Evolutionary conservation across 2,888 invertebrate species (phyloP), one percentile per base, ranked within the genome.

Genomic region (Microctonus hyperodae): DNA sequence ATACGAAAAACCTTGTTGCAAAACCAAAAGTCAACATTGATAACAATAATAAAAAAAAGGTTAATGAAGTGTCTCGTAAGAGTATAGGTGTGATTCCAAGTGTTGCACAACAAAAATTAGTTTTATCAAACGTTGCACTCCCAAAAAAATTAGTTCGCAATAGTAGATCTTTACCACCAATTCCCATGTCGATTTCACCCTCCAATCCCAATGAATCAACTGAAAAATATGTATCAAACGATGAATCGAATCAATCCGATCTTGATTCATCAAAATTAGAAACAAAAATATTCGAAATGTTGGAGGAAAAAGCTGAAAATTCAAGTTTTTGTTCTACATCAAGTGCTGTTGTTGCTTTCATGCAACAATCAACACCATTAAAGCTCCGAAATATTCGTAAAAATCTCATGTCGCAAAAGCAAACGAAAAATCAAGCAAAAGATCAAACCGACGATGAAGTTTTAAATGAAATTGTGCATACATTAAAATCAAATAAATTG

Each of bases 301-400:
- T 95, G 37, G 94, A 95, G 83, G 88, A 90, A 75, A 91, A 91
- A 81, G 91, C 91, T 5, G 86, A 89, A 56, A 86, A 88, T 79
- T 91, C 91, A 23, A 92, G 91, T 78, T 92, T 94, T 73, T 89
- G 89, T 78, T 87, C 91, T 69, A 88, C 90, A 59, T 90, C 90
- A 44, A 91, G 90, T 57, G 88, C 89, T 57, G 87, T 91, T 25
- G 83, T 86, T 62, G 86, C 86, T 20, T 87, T 90, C 70, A 76
- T 90, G 65, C 85, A 82, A 64, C 83, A 84, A 61, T 82, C 84
- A 23, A 83, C 84, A 1, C 85, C 85, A 1, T 20, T 76, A 0
- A 77, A 76, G 65, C 65, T 72, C 2, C 74, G 72, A 55, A 70
- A 70, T 35, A 63, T 75, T 28, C 22, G 33, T 0, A 62, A 62